Evolutionary conservation across 2,888 invertebrate genomes (phyloP), one percentile per base, ranked within the genome.

Genomic region (Hemicrepidius hirtus): DNA sequence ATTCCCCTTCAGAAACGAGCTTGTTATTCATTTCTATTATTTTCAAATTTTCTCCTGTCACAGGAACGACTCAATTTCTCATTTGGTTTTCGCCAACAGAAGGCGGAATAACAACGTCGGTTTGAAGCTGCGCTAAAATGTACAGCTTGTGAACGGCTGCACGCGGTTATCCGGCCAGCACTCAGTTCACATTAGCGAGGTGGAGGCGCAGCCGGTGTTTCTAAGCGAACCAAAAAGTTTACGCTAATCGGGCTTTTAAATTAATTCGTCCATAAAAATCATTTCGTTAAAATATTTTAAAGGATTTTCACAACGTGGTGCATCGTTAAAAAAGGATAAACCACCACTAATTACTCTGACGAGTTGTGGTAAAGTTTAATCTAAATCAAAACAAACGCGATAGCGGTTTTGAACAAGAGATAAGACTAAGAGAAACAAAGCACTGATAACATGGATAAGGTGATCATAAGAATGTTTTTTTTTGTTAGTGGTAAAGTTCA

Each of bases 111-210:
- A n/a, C 18, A 21, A 49, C 63, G 37, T 21, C 21, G 71, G 71
- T 71, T 71, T 41, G 71, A 12, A 35, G 37, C 67, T 57, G 20
- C 21, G 63, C 46, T 71, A 49, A 41, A 68, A 44, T 44, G 65
- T 24, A 66, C 18, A 10, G 16, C 35, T 32, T 13, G 57, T 18
- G 40, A 67, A 35, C 67, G 57, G 64, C 60, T 66, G 71, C 67
- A 71, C 71, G 71, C 71, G 71, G 66, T 71, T 71, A 67, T 71
- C 71, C 67, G 41, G 67, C 65, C 49, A 35, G 41, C 68, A 59
- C 71, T 71, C 71, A 71, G 71, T 71, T 63, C 62, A 68, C 63
- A 55, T 50, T 53, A 32, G 68, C 24, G 62, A 40, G 59, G 68
- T 62, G 62, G 32, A 53, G 16, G 46, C 3, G 46, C 2, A 46